phyloP scores from a whole-genome alignment of 2,797 vertebrate species.

The Amphiprion clarkii region DNA sequence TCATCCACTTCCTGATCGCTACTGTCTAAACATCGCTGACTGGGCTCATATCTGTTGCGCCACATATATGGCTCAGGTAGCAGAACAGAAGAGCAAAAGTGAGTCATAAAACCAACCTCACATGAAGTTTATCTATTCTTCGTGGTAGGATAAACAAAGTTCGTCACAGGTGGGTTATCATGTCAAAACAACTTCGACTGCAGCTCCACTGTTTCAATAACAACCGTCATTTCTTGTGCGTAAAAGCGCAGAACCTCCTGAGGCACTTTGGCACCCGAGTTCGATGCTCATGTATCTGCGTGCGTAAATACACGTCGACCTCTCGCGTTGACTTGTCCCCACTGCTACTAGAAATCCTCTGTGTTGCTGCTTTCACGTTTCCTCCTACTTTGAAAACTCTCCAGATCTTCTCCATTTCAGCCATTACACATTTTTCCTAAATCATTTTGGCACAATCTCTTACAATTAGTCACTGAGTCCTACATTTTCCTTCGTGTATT shows the following conservation, averaged over 20 bases:
- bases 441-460: neutral
- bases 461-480: neutral
- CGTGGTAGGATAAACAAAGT: neutral
- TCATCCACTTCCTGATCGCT: neutral
- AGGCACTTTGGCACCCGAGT: neutral
- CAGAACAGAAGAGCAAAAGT: no score
- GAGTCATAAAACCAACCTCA: no score
- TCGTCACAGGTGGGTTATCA: neutral
- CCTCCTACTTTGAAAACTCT: neutral
- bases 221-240: neutral
- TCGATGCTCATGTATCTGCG: no score
- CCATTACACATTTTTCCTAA: neutral
- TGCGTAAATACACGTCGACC: neutral
- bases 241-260: neutral
- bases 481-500: neutral
- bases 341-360: neutral
- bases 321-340: constrained; percentile 17
- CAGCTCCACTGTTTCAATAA: neutral
- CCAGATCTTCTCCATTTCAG: neutral
- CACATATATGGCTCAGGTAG: no score
- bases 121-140: neutral
- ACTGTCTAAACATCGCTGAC: neutral
- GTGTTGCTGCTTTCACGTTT: neutral
- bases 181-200: neutral
- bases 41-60: neutral